Evolutionary conservation across 2,113 vertebrate species (phyloP).

Genomic region (Thermophis baileyi): DNA sequence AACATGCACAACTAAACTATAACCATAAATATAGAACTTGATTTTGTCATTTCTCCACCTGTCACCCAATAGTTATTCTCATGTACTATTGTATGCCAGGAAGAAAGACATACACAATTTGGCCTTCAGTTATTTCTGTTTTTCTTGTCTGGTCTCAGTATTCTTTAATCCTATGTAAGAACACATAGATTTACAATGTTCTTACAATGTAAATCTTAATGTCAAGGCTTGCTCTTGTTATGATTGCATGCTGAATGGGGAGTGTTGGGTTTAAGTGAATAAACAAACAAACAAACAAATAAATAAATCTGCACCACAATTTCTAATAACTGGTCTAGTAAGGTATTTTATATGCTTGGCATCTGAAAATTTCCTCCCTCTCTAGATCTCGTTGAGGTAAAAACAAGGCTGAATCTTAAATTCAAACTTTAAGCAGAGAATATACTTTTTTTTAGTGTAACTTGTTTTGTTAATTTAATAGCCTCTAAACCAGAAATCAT

Average conservation of each 20-base stretch:
- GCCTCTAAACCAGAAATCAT: background rate
- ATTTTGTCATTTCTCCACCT: background rate
- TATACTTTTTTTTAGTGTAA: background rate
- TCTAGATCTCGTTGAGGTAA: background rate
- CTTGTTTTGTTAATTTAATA: background rate
- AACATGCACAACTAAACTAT: background rate
- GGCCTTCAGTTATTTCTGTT: background rate
- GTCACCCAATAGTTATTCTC: background rate
- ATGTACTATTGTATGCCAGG: background rate
- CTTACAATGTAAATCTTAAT: background rate
- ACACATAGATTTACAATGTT: background rate
- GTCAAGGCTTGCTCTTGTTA: background rate
- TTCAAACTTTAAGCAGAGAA: background rate
- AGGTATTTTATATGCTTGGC: background rate
- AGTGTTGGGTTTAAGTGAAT: background rate
- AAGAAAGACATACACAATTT: background rate
- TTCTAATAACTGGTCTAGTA: background rate
- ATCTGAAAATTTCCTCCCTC: background rate
- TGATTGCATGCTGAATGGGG: background rate
- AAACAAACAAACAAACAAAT: background rate
- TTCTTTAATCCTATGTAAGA: background rate
- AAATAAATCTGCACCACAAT: background rate
- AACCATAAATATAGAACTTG: background rate
- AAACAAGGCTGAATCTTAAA: background rate
- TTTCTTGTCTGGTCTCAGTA: background rate